Percentiles rank a stretch among this genome's conserved stretches.
phyloP scores from a whole-genome alignment of 2,113 vertebrate species.

The Pleuronectes platessa region DNA sequence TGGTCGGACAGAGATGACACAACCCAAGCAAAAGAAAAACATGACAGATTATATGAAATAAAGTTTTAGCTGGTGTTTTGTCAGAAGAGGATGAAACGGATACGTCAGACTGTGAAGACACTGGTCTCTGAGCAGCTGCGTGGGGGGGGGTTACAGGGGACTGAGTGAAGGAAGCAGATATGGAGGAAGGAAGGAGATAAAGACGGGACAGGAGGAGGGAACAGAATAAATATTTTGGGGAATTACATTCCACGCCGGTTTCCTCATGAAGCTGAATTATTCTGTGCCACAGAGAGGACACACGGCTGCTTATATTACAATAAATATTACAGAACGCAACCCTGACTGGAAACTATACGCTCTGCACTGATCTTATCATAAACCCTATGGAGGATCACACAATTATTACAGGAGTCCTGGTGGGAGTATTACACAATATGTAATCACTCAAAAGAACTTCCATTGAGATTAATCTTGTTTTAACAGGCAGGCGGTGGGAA shows the following conservation, averaged over 20 bases:
- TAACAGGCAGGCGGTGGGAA: background rate
- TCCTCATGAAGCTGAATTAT: slow-evolving; percentile 33
- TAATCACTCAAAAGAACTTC: background rate
- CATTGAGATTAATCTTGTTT: background rate
- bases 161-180: slow-evolving; percentile 70
- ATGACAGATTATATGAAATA: background rate
- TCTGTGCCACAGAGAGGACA: background rate
- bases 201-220: slow-evolving; percentile 46
- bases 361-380: background rate
- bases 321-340: background rate
- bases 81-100: background rate
- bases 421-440: background rate
- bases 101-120: slow-evolving; percentile 4
- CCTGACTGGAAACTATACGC: too few species aligned
- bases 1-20: background rate
- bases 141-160: background rate
- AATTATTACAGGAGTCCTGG: slow-evolving; percentile 14
- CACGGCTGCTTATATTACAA: background rate
- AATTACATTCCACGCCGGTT: slow-evolving; percentile 58
- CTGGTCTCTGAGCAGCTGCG: slow-evolving; percentile 15
- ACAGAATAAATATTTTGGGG: slow-evolving; percentile 58
- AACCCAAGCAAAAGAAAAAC: background rate
- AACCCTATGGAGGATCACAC: background rate
- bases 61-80: background rate
- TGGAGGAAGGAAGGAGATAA: slow-evolving; percentile 75